Evolutionary conservation across 2,113 vertebrate species (phyloP), one percentile per base, ranked within the genome.

Genomic region (Clinocottus analis): DNA sequence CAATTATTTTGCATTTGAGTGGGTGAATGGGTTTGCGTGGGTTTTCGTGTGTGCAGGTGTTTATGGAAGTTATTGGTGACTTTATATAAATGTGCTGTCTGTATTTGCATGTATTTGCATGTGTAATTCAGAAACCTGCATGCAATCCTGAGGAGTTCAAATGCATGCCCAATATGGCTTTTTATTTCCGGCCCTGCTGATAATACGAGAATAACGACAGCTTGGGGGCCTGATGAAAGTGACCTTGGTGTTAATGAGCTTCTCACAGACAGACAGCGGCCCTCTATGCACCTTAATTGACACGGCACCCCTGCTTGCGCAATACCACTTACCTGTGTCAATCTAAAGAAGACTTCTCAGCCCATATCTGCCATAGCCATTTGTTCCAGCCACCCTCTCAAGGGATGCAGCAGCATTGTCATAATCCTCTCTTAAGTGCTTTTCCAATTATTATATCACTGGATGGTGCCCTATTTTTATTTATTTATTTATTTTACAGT

Each of bases 201-300:
- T 89, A 86, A 89, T 91, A 84, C 77, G 82, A 84, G 85, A 88
- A 87, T 91, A 89, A 90, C 60, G 75, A 87, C 87, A 92, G 90
- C 91, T 93, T 78, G 73, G 83, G 82, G 87, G 68, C 82, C 85
- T 93, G 88, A 94, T 94, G 91, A 92, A 93, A 91, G 78, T 94
- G 92, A 94, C 92, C 91, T 90, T 85, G 80, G 89, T 93, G 92
- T 92, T 95, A 95, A 95, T 94, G 91, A 91, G 91, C 87, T 92
- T 90, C 88, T 89, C 83, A 75, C 72, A 84, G 85, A 92, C 83
- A 83, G 89, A 83, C 78, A 88, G 74, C 35, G 23, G 69, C 78
- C 59, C 67, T 82, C 65, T 63, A 61, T 85, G 75, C 65, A 68
- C 63, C 43, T 75, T 92, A 92, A 93, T 90, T 93, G 90, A 90